These are phyloP conservation scores for Synanthedon vespiformis DNA, from an alignment of 2,888 invertebrate species.

Conservation along the genomic window DNA sequence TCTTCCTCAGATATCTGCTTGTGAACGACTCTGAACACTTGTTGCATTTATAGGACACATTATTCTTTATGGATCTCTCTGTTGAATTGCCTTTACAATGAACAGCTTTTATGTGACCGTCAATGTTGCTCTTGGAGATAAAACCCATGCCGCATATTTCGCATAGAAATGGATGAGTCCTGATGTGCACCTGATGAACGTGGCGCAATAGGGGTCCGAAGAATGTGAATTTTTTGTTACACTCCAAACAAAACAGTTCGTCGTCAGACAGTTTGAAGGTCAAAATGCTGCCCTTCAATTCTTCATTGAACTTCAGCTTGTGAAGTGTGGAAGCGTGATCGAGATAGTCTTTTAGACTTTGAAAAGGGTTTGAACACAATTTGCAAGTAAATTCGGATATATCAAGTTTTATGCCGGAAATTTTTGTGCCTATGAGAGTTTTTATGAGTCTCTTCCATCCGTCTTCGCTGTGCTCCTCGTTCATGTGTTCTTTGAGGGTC, in stretches of 20 bases:
- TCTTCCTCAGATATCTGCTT: constrained; percentile 36
- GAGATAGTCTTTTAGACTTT: constrained; percentile 21
- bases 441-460: constrained; percentile 18
- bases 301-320: constrained; percentile 12
- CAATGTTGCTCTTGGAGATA: constrained; percentile 28
- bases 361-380: constrained; percentile 18
- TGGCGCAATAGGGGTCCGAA: constrained; percentile 32
- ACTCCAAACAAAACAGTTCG: constrained; percentile 28
- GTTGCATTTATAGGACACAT: constrained; percentile 23
- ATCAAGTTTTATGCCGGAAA: constrained; percentile 26
- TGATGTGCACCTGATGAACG: constrained; percentile 26
- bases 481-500: constrained; percentile 21
- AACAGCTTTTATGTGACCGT: constrained; percentile 31
- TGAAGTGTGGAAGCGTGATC: constrained; percentile 20
- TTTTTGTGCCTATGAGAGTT: constrained; percentile 9
- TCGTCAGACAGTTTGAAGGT: constrained; percentile 28
- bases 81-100: constrained; percentile 17
- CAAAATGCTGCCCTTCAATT: constrained; percentile 14
- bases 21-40: constrained; percentile 38
- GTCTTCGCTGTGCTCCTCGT: constrained; percentile 19
- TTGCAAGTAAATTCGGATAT: constrained; percentile 29
- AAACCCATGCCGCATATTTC: constrained; percentile 47
- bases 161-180: constrained; percentile 25
- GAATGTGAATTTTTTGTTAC: constrained; percentile 28
- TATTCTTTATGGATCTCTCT: constrained; percentile 1